Evolutionary conservation across 2,113 vertebrate species (phyloP).

Genomic region (Lepisosteus oculatus): DNA sequence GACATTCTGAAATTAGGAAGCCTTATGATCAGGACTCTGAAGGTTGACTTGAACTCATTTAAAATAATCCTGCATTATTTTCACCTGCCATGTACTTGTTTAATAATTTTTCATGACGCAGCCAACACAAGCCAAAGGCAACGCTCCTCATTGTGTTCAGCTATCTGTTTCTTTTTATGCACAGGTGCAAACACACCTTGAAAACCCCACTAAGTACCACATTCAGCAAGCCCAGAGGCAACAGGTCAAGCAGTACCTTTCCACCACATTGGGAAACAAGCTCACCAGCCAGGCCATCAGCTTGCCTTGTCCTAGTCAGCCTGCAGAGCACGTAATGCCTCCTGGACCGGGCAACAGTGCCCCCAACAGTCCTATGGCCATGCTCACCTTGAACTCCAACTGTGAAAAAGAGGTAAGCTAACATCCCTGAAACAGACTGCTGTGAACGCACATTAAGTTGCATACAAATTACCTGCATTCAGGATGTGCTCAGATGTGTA

Average conservation of each 20-base stretch:
- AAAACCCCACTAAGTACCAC: constrained; percentile 93
- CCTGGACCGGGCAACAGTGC: constrained; percentile 93
- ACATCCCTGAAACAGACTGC: too few species aligned
- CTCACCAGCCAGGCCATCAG: constrained; percentile 86
- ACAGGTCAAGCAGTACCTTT: constrained; percentile 97
- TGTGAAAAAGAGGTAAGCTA: constrained; percentile 83
- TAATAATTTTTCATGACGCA: too few species aligned
- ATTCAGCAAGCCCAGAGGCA: constrained; percentile 93
- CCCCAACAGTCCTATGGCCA: constrained; percentile 98
- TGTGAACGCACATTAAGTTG: too few species aligned
- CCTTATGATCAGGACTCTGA: too few species aligned
- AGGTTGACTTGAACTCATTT: too few species aligned
- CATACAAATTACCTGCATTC: too few species aligned
- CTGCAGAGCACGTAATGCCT: constrained; percentile 89
- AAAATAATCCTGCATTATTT: too few species aligned
- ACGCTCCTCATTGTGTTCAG: too few species aligned
- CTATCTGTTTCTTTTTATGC: not conserved
- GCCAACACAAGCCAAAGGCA: too few species aligned
- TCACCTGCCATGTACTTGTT: too few species aligned
- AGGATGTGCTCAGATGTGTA: too few species aligned
- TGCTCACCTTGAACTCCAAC: constrained; percentile 91
- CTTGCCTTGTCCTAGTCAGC: constrained; percentile 88
- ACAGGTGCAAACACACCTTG: constrained; percentile 93
- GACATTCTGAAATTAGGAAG: too few species aligned
- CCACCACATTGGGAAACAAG: constrained; percentile 89